Evolutionary conservation across 2,797 vertebrate species (phyloP).

Genomic region (Tarsius wallacei): DNA sequence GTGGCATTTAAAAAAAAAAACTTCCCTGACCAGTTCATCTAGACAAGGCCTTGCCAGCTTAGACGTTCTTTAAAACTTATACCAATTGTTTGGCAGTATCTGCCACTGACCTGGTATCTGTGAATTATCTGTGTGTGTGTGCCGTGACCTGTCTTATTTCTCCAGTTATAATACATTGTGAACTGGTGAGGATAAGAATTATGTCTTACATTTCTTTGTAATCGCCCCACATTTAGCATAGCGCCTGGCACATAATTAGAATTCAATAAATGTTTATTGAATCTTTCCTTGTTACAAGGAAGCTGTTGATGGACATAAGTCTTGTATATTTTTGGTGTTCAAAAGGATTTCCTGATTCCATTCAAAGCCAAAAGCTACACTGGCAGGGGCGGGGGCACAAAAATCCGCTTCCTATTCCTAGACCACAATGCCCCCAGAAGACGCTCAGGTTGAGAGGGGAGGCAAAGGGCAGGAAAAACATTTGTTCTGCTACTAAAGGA

Average conservation of each 20-base stretch:
- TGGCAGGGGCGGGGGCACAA: slow-evolving; percentile 57
- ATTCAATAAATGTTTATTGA: slow-evolving; percentile 72
- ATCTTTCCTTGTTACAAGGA: slow-evolving; percentile 76
- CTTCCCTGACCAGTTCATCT: not conserved
- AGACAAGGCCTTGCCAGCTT: not conserved
- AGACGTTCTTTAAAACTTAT: slow-evolving; percentile 51
- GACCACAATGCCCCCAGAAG: slow-evolving; percentile 47
- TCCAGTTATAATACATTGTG: not conserved
- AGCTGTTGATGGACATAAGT: slow-evolving; percentile 74
- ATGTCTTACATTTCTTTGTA: not conserved
- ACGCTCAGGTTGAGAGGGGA: not conserved
- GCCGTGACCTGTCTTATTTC: not conserved
- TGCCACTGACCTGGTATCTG: not conserved
- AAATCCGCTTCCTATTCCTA: slow-evolving; percentile 66
- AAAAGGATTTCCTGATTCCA: slow-evolving; percentile 83
- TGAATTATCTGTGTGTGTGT: not conserved
- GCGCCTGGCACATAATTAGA: slow-evolving; percentile 59
- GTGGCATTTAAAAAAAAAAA: not conserved
- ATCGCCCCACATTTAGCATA: slow-evolving; percentile 47
- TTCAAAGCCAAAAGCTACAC: slow-evolving; percentile 60
- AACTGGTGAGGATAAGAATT: slow-evolving; percentile 13
- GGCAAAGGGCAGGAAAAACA: slow-evolving; percentile 33
- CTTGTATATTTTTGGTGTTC: slow-evolving; percentile 75
- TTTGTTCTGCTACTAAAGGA: not conserved
- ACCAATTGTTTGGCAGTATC: not conserved